Evolutionary conservation across 2,113 vertebrate species (phyloP).

Genomic region (Egretta garzetta): DNA sequence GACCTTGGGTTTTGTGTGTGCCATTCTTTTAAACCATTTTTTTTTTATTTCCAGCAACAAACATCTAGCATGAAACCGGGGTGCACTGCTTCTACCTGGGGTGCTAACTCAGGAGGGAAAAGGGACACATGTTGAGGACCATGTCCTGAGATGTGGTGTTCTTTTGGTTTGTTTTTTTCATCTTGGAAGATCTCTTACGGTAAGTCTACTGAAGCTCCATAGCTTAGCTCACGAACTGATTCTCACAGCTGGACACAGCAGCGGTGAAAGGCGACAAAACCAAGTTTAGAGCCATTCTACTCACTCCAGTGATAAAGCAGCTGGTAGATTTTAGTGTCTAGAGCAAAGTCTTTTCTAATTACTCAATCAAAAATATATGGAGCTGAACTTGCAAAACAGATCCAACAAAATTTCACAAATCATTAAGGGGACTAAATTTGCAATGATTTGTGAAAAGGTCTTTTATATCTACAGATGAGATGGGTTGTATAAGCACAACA

Average conservation of each 20-base stretch:
- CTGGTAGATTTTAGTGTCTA: not conserved
- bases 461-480: not conserved
- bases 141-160: not conserved
- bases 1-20: not conserved
- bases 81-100: not conserved
- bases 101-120: not conserved
- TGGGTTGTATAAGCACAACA: not conserved
- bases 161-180: not conserved
- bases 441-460: not conserved
- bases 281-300: not conserved
- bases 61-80: accelerated
- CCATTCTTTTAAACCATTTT: not conserved
- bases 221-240: not conserved
- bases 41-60: not conserved
- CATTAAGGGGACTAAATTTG: not conserved
- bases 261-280: not conserved
- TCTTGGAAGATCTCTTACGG: not conserved
- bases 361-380: not conserved
- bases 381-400: not conserved
- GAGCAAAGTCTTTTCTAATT: not conserved
- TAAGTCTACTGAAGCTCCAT: not conserved
- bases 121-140: not conserved
- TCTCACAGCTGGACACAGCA: not conserved
- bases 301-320: not conserved
- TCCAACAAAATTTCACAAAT: not conserved